Evolutionary conservation across 2,888 invertebrate genomes (phyloP), one percentile per base, ranked within the genome.

Genomic region (Pogonocherus hispidulus): DNA sequence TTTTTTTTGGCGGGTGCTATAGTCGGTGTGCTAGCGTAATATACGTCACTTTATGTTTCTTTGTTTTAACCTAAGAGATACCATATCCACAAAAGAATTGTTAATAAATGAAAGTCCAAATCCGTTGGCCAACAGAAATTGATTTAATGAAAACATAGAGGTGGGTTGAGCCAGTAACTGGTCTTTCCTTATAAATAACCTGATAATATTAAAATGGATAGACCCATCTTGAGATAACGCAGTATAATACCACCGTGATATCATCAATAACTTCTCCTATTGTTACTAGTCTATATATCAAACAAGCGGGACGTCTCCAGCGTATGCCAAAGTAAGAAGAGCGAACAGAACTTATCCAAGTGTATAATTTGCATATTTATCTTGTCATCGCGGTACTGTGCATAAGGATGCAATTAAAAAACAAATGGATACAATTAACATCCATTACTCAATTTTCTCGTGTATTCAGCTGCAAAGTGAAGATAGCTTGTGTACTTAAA

Each of bases 341-440:
- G 56, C 52, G 59, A 37, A 63, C 56, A 51, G 32, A 47, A 27
- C n/a, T 11, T 22, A 27, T 27, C 57, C 49, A 59, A 51, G 49
- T 22, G 27, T 59, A 41, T 59, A 65, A 65, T 65, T 65, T 65
- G 59, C 65, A 65, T 65, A 59, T 59, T 65, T 65, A 65, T 65
- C 57, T 57, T 57, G 57, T 57, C 57, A 49, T 65, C 64, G 27
- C n/a, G 20, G 19, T 56, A 47, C 23, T 59, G 49, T 35, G 35
- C 59, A 49, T 35, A 35, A 54, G 41, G 49, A 54, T 41, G 41
- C 63, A 63, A 63, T 63, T 63, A 63, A 63, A 51, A 63, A 54
- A 54, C n/a, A 60, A 68, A 63, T 63, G 70, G 65, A 70, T 64
- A 67, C 67, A 70, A 66, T 70, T 67, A 67, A 67, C 62, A 59